phyloP scores from a whole-genome alignment of 1,140 invertebrate genomes.

The Bradysia coprophila region DNA sequence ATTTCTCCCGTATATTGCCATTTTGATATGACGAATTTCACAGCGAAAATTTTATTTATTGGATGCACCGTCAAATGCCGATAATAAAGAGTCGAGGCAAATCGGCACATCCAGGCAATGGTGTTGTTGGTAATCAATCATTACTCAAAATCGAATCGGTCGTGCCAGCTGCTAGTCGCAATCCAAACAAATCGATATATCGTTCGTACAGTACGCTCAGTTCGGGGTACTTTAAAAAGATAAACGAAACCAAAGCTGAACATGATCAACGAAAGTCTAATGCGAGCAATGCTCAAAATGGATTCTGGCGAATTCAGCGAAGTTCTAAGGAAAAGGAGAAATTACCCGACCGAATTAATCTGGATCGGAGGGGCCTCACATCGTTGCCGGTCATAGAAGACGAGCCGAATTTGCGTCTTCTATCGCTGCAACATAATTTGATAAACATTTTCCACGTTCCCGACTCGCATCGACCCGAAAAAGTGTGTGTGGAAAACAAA shows the following conservation, averaged over 20 bases:
- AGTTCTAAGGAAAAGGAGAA: slow-evolving; percentile 26
- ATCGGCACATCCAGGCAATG: neutral
- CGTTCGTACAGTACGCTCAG: slow-evolving; percentile 32
- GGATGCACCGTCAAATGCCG: neutral
- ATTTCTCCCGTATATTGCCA: too few species aligned
- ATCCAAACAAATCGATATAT: slow-evolving; percentile 15
- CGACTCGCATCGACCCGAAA: slow-evolving; percentile 29
- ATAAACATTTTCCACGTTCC: slow-evolving; percentile 46
- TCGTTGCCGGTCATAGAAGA: slow-evolving; percentile 59
- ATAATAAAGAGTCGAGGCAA: neutral
- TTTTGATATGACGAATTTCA: too few species aligned
- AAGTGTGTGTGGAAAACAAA: slow-evolving; percentile 10
- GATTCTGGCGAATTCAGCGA: neutral
- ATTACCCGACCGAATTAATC: slow-evolving; percentile 55
- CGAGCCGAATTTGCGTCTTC: slow-evolving; percentile 55
- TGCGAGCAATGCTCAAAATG: neutral
- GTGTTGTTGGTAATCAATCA: slow-evolving; percentile 13
- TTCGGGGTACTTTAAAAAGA: slow-evolving; percentile 6
- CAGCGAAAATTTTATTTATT: too few species aligned
- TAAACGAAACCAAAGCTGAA: neutral
- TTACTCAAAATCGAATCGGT: slow-evolving; percentile 38
- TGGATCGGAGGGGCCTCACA: slow-evolving; percentile 55
- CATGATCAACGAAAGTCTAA: neutral
- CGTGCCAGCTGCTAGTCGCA: slow-evolving; percentile 28
- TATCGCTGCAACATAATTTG: slow-evolving; percentile 82